Base-by-base conservation (phyloP, 2,888 invertebrate genomes). In the Pecten maximus region DNA sequence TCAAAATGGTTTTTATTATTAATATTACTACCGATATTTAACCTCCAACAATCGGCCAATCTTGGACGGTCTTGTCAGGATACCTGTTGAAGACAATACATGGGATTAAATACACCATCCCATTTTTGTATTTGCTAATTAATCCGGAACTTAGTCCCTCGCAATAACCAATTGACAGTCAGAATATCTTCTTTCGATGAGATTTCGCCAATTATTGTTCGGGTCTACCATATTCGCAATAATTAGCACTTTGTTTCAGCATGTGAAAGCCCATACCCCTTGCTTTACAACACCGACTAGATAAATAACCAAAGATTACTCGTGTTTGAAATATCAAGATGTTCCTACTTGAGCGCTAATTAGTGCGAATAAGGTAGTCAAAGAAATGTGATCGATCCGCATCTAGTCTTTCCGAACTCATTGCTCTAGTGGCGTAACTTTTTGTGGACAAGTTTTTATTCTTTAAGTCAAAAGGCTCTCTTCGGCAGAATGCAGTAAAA, bases 41-140 rank as follows among this genome's bases (percentile, higher is more conserved):
- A 74, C 74, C 74, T 74, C 74, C 74, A 74, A 74, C 74, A 74
- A 35, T 74, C 74, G 74, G 74, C 74, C 74, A 74, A 74, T 74
- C 74, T 74, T 74, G 74, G 74, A 74, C 74, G 74, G 28, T 74
- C 74, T 74, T 74, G 74, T 28, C 35, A 35, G 74, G 74, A 74
- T 10, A 28, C 74, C 74, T 74, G 74, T 74, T 74, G 35, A 74
- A 74, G 74, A 74, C 74, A 74, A 74, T 74, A 35, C 74, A 74
- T 74, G 74, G 74, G 74, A 74, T 74, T 74, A 74, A 74, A 35
- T 74, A 74, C 16, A 74, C 28, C 35, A 74, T 74, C 74, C 74
- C 74, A 74, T 74, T 74, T 35, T 28, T 23, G 35, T 74, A 54
- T 23, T 74, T 35, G 4, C 35, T 28, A 28, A 74, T 35, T 15